These are phyloP conservation scores for Apis florea DNA, from an alignment of 1,140 invertebrate genomes.

Conservation along the genomic window DNA sequence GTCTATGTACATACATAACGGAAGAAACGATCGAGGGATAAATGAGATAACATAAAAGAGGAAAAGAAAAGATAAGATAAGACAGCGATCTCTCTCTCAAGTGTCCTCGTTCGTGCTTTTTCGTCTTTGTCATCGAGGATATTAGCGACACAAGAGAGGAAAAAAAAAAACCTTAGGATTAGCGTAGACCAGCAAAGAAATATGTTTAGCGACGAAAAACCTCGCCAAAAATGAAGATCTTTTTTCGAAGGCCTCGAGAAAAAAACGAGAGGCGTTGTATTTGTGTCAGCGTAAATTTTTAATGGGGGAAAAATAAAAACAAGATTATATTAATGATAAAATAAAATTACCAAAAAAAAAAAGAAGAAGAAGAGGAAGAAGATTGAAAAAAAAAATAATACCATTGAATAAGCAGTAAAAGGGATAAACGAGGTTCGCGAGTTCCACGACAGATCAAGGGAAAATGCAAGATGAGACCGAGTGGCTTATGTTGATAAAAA, in stretches of 20 bases:
- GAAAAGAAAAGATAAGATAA: background rate
- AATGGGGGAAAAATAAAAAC: conserved; percentile 12
- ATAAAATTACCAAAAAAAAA: conserved; percentile 9
- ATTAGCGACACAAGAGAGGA: conserved; percentile 7
- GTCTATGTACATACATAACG: conserved; percentile 38
- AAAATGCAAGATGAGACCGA: background rate
- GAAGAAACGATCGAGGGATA: background rate
- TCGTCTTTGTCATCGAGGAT: conserved; percentile 44
- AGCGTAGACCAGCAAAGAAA: conserved; percentile 36
- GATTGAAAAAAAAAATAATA: background rate
- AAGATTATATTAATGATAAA: conserved; percentile 10
- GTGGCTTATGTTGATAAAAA: background rate
- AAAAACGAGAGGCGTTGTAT: conserved; percentile 23
- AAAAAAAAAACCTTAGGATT: conserved; percentile 33
- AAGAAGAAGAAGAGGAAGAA: background rate
- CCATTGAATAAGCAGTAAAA: conserved; percentile 21
- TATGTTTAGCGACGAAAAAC: conserved; percentile 37
- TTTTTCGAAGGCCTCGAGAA: conserved; percentile 13
- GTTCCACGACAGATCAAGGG: conserved; percentile 36
- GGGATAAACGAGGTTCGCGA: conserved; percentile 45
- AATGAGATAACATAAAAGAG: too few species aligned
- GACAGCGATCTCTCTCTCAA: background rate
- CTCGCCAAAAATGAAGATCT: conserved; percentile 33
- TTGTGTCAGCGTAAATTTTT: conserved; percentile 50
- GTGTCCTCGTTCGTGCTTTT: conserved; percentile 23